These are phyloP conservation scores for Pygocentrus nattereri DNA, from an alignment of 2,797 vertebrate genomes.

Conservation along the genomic window DNA sequence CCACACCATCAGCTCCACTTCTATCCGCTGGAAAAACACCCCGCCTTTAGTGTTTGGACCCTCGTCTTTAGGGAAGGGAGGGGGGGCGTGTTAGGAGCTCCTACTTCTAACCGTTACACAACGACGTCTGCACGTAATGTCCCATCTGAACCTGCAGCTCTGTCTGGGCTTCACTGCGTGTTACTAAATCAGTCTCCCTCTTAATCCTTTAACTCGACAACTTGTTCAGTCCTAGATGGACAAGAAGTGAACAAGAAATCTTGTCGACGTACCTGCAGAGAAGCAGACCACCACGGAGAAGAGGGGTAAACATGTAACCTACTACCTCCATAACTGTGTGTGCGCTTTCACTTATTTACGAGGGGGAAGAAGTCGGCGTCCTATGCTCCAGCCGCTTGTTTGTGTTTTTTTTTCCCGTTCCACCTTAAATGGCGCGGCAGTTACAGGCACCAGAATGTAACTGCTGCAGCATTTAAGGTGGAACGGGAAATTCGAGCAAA, in stretches of 20 bases:
- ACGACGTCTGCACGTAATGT: not conserved
- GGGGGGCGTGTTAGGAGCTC: not conserved
- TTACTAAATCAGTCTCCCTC: not conserved
- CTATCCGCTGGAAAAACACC: not conserved
- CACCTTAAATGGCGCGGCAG: no score
- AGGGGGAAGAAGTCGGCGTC: no score
- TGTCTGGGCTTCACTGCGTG: not conserved
- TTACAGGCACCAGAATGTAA: no score
- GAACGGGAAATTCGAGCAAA: no score
- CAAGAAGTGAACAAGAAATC: not conserved
- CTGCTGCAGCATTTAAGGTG: no score
- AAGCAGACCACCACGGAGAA: not conserved
- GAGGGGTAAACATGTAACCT: conserved; percentile 1
- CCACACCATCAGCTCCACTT: not conserved
- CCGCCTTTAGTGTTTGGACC: not conserved
- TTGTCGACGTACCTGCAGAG: not conserved
- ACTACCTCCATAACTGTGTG: not conserved
- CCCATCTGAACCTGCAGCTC: not conserved
- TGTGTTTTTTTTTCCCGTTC: no score
- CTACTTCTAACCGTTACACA: not conserved
- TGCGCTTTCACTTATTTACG: no score
- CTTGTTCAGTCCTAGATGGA: not conserved
- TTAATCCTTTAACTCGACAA: not conserved
- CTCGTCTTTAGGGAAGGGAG: not conserved
- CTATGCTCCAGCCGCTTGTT: no score